Evolutionary conservation across 2,888 invertebrate genomes (phyloP).

Genomic region (Troides helena): DNA sequence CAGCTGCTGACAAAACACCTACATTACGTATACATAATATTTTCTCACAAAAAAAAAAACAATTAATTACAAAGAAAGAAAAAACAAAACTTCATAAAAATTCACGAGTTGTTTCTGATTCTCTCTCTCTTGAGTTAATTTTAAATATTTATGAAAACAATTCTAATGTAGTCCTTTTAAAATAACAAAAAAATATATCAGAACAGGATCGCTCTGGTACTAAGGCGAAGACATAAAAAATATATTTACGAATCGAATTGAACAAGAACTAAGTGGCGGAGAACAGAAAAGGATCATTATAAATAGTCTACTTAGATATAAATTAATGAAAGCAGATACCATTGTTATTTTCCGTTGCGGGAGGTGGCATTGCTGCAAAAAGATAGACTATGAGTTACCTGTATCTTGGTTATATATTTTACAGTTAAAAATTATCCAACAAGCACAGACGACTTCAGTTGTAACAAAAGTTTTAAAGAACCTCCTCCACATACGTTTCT

Average conservation of each 20-base stretch:
- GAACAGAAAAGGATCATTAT: constrained; percentile 21
- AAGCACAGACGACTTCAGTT: neutral
- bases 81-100: no score
- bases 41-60: neutral
- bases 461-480: neutral
- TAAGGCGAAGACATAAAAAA: no score
- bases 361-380: constrained; percentile 65
- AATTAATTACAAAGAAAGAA: neutral
- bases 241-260: no score
- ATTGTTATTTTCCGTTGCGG: constrained; percentile 68
- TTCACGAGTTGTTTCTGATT: no score
- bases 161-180: no score
- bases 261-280: no score
- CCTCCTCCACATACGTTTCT: neutral
- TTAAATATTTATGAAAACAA: no score
- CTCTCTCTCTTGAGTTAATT: no score
- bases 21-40: neutral
- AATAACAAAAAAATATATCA: no score
- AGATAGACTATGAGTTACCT: neutral
- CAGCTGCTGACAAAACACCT: constrained; percentile 48
- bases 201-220: no score
- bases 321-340: constrained; percentile 42
- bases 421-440: neutral
- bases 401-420: neutral
- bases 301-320: constrained; percentile 32